phyloP scores from a whole-genome alignment of 2,888 invertebrate species.

The Himalopsyche tibetana region DNA sequence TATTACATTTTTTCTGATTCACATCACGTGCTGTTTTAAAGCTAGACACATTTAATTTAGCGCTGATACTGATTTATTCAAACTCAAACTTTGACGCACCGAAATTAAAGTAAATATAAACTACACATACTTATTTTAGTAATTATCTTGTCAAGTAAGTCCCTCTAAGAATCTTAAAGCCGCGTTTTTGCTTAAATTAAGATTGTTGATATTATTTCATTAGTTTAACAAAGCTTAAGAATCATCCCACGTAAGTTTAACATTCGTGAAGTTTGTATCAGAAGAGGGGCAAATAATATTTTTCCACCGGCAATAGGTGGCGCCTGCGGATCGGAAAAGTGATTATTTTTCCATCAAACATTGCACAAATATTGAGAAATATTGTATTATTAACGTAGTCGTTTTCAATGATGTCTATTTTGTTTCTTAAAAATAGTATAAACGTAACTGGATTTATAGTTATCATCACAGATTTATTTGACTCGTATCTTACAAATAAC shows the following conservation, averaged over 20 bases:
- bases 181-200: not conserved
- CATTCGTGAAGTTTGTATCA: not conserved
- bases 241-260: not conserved
- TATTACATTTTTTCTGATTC: constrained; percentile 43
- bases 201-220: not conserved
- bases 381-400: too few relatives aligned
- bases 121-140: too few relatives aligned
- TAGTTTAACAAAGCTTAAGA: not conserved
- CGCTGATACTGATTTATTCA: too few relatives aligned
- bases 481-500: too few relatives aligned
- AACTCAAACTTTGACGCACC: too few relatives aligned
- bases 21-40: not conserved
- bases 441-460: too few relatives aligned
- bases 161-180: not conserved
- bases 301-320: not conserved
- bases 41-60: too few relatives aligned
- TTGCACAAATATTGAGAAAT: not conserved
- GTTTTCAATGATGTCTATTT: too few relatives aligned
- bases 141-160: too few relatives aligned
- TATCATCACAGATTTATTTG: too few relatives aligned
- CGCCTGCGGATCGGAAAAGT: not conserved
- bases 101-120: too few relatives aligned
- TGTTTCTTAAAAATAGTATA: too few relatives aligned
- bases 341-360: not conserved
- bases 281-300: not conserved